A percentile compares a stretch with the other conserved stretches of the same genome.
These are phyloP conservation scores for Dryoscopus gambensis DNA, from an alignment of 2,113 vertebrate species.

Conservation along the genomic window DNA sequence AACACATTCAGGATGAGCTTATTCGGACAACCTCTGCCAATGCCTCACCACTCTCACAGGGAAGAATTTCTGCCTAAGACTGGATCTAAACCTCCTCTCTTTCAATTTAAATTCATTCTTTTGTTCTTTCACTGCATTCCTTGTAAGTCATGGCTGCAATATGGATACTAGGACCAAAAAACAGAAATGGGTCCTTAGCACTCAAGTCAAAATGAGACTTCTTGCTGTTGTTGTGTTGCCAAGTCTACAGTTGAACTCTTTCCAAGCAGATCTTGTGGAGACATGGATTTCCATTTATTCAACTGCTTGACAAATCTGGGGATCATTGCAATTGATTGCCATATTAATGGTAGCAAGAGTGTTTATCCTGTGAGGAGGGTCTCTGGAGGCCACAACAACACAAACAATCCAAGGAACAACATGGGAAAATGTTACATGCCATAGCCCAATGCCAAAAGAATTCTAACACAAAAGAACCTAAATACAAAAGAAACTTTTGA, in stretches of 20 bases:
- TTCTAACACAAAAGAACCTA: not conserved
- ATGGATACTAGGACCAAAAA: fast-evolving
- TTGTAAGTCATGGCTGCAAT: fast-evolving
- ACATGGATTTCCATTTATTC: not conserved
- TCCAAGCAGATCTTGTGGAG: not conserved
- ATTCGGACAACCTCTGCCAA: not conserved
- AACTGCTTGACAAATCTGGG: not conserved
- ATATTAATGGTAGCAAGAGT: not conserved
- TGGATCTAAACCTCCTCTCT: not conserved
- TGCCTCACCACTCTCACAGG: not conserved
- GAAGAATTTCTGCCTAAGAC: not conserved
- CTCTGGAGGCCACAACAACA: not conserved
- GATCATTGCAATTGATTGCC: fast-evolving
- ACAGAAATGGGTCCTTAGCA: not conserved
- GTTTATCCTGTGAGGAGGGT: not conserved
- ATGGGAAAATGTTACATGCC: not conserved
- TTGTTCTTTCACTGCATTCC: not conserved
- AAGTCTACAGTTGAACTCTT: not conserved
- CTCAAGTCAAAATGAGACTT: not conserved
- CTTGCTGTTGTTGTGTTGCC: not conserved
- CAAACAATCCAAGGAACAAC: not conserved
- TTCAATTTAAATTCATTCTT: not conserved
- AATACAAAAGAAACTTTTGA: not conserved
- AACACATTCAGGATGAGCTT: not conserved
- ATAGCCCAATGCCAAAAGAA: not conserved